Conservation (phyloP, 23 tunicate genomes). For the Ascidia mentula region DNA sequence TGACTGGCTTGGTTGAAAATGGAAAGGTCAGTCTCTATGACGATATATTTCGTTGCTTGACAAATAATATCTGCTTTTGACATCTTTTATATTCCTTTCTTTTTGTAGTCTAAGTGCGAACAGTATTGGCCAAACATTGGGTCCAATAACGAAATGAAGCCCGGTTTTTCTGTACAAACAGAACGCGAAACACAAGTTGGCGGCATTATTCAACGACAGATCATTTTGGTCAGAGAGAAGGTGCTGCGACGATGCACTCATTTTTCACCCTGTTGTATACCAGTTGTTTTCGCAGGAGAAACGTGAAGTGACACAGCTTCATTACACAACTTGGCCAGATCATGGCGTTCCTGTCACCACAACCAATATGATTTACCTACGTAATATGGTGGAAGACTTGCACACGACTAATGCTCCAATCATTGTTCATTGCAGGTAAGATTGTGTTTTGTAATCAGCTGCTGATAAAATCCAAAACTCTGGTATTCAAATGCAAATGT, state of each 20-base stretch:
- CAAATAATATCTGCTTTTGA: neutral
- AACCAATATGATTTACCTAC: neutral
- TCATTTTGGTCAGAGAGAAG: too few relatives aligned
- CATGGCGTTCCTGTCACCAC: neutral
- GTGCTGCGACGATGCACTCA: too few relatives aligned
- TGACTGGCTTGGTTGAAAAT: neutral
- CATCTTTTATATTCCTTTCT: neutral
- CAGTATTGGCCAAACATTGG: neutral
- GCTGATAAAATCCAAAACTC: too few relatives aligned
- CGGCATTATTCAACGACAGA: neutral
- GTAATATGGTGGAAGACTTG: neutral
- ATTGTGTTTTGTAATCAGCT: too few relatives aligned
- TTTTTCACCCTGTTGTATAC: too few relatives aligned
- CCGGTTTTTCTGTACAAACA: neutral
- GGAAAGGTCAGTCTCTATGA: neutral
- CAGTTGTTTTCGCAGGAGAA: neutral
- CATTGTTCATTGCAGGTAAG: slow-evolving; percentile 1
- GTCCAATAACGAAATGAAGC: neutral
- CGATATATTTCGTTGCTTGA: too few relatives aligned
- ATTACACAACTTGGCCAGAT: neutral
- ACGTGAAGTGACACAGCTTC: neutral
- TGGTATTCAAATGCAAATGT: too few relatives aligned
- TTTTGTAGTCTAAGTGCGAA: neutral
- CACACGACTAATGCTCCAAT: neutral
- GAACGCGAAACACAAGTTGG: neutral